Base-by-base conservation (phyloP, 2,113 vertebrate genomes). In the Gymnobelideus leadbeateri region DNA sequence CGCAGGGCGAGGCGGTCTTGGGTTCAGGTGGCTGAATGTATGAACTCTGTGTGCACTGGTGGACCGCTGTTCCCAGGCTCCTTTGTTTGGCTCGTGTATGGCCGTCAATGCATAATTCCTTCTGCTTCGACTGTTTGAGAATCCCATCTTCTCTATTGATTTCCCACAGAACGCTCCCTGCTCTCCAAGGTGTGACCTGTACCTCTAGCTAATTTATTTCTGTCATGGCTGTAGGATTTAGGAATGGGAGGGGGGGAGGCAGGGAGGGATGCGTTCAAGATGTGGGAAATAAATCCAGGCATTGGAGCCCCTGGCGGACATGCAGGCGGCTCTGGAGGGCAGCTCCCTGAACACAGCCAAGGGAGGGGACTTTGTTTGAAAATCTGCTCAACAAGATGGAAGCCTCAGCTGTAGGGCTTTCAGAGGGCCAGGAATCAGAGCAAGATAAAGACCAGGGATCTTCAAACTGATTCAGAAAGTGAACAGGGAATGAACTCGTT, bases 171-270 rank as follows among this genome's bases (percentile, higher is more conserved):
- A 97, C 89, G 95, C 94, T 98, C 95, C 94, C 98, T 98, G 98
- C 98, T 98, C 98, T 98, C 98, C 97, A 98, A 98, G 98, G 98
- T 98, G 98, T 99, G 98, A 98, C 98, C 98, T 98, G 98, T 97
- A 98, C 98, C 98, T 98, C 98, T 0, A 95, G 97, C 98, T 98
- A 97, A 98, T 98, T 98, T 98, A 98, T 99, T 99, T 99, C 98
- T 98, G 98, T 99, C 98, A 97, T 96, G 98, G 98, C 98, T 97
- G 97, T 95, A 96, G 97, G 96, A 94, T 98, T 97, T 97, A 97
- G 97, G 92, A 96, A 96, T 97, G 97, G 96, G 95, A 98, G 25
- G 77, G 94, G 96, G 96, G 95, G 26, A 53, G 96, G 97, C 95
- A 95, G 0, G 89, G 95, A 97, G 97, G 52, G 94, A 97, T 92